Conservation (phyloP, 2,113 vertebrate genomes). For the Hippolais icterina region DNA sequence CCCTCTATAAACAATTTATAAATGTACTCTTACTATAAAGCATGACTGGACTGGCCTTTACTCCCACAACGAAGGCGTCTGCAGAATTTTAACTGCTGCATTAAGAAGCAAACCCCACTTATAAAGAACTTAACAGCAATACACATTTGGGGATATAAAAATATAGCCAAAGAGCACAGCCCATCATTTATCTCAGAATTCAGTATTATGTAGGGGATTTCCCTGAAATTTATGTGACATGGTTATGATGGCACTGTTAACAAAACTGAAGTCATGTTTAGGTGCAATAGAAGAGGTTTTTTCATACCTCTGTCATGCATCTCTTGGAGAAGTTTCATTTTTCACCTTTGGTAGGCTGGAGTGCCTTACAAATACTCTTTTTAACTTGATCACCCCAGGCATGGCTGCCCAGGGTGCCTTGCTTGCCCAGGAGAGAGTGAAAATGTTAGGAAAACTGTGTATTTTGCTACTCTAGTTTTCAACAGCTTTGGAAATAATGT, state of each 20-base stretch:
- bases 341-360: background rate
- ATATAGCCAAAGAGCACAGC: background rate
- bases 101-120: background rate
- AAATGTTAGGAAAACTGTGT: background rate
- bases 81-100: background rate
- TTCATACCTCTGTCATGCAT: background rate
- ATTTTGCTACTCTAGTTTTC: background rate
- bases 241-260: background rate
- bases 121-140: background rate
- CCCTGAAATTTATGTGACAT: background rate
- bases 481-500: background rate
- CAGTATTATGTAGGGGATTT: background rate
- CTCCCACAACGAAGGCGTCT: background rate
- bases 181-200: background rate
- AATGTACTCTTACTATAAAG: constrained; percentile 15
- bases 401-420: background rate
- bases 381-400: background rate
- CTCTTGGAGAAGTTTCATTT: background rate
- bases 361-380: background rate
- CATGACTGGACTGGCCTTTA: background rate
- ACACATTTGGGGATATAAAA: background rate
- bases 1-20: constrained; percentile 50
- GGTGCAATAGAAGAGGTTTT: background rate
- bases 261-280: background rate
- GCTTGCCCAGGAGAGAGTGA: background rate